Evolutionary conservation across 53 echinoderm and acorn worm genomes (phyloP), one percentile per base, ranked within the genome.

Genomic region (Holothuria leucospilota): DNA sequence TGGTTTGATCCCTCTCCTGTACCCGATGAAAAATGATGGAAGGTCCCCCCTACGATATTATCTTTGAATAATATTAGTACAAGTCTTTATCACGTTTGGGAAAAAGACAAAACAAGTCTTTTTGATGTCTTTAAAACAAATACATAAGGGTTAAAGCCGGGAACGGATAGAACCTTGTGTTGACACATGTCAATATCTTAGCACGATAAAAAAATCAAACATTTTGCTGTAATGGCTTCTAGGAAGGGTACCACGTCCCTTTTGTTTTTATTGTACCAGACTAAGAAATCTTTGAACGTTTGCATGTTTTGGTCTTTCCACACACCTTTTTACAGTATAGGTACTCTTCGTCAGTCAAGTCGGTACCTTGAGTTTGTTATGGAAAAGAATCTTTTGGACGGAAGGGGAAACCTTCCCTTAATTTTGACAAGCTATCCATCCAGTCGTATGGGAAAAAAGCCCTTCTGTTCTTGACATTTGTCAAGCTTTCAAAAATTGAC

Each of bases 211-310:
- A 46, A 85, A 61, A 86, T 85, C 13, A 29, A 21, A 20, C 59
- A 58, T 81, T 77, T 89, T 29, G 85, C 85, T 18, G 85, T 81
- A 13, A 85, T 15, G 25, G 82, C 91, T 13, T 63, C 27, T 20
- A 82, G 34, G 34, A 87, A 83, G 1, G 67, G 87, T 3, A 10
- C 28, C 0, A 73, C 75, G 24, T 91, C 72, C 0, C n/a, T n/a
- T n/a, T n/a, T n/a, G n/a, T 30, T 39, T 24, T 41, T 51, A 56
- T 84, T 91, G 91, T 91, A 91, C 91, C 91, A 91, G 0, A 78
- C 63, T 20, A 91, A 51, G 56, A 81, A 87, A 38, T 91, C 91
- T 27, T 56, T 59, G 28, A 87, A 20, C n/a, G 67, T 51, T 15
- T 28, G 11, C 91, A 91, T 91, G 5, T 28, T 39, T 1, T 68